A percentile compares a stretch with the other conserved stretches of the same genome.
These are phyloP conservation scores for Sus cebifrons DNA, from an alignment of 2,797 vertebrate genomes.

Conservation along the genomic window DNA sequence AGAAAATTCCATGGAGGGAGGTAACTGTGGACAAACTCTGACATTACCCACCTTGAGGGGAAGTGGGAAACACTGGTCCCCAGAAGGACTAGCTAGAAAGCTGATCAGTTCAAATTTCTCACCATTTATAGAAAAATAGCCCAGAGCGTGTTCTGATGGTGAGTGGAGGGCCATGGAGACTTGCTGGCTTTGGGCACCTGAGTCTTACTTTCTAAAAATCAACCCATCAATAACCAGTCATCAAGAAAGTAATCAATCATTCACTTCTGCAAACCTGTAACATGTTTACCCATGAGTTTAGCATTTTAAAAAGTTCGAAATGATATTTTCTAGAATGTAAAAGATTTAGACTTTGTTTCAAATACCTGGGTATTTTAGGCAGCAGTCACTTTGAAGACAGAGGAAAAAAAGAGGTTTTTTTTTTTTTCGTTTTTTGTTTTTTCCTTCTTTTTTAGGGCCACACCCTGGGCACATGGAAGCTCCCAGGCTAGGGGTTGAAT, in stretches of 20 bases:
- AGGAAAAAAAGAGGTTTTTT: neutral
- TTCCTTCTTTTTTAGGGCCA: too few relatives aligned
- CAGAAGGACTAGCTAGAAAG: neutral
- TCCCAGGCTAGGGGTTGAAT: too few relatives aligned
- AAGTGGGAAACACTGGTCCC: neutral
- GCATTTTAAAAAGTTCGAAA: neutral
- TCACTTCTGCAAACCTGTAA: neutral
- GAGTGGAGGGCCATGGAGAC: neutral
- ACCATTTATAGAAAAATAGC: neutral
- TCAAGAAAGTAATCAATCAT: neutral
- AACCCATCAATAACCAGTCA: neutral
- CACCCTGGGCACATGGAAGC: too few relatives aligned
- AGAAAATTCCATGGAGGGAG: neutral
- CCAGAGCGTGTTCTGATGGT: neutral
- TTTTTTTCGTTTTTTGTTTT: too few relatives aligned
- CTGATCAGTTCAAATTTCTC: neutral
- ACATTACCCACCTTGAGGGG: neutral
- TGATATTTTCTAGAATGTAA: neutral
- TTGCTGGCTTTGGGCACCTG: neutral
- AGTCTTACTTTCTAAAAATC: neutral
- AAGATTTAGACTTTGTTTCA: slow-evolving; percentile 58
- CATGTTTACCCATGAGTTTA: neutral
- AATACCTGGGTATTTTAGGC: slow-evolving; percentile 10
- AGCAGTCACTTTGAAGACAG: slow-evolving; percentile 36
- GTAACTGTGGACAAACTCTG: neutral